Evolutionary conservation across 2,888 invertebrate genomes (phyloP), one percentile per base, ranked within the genome.

Genomic region (Coenonympha glycerion): DNA sequence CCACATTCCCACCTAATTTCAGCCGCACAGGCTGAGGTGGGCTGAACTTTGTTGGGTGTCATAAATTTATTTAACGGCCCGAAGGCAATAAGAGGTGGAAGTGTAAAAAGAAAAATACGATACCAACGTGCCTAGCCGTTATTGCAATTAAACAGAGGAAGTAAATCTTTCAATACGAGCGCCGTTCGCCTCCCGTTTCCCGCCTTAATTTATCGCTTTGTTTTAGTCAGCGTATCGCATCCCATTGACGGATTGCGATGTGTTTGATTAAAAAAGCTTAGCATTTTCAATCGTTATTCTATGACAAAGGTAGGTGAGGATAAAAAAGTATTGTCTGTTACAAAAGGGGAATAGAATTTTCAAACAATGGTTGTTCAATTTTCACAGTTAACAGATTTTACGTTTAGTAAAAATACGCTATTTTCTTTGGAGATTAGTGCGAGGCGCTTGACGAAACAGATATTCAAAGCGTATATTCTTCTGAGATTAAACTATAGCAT

Each of bases 91-190:
- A 87, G 85, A 85, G 86, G 82, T 76, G 76, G 84, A n/a, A 80
- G 86, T 81, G 85, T 85, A 83, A 87, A 87, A 85, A 86, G 86
- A 86, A 87, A 86, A 86, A 87, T 87, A 86, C 87, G 87, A 84
- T 86, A 86, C 84, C 85, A 83, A 86, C 87, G 87, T 86, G 87
- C 87, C 85, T 83, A 84, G 85, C 83, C 86, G 87, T 86, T 86
- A 87, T 86, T 87, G 86, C 86, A 87, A 87, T 87, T 87, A 87
- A 87, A 87, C 86, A 83, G 82, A 82, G 86, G 86, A 86, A 87
- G 86, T 87, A 87, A 86, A 87, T 87, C 86, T 87, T 86, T 87
- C 86, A 85, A 86, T 87, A 85, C 85, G 82, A 82, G 80, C 79
- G 74, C 73, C 82, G 75, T 79, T 84, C 76, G 81, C 78, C 77